Percentiles rank a stretch among this genome's conserved stretches.
Conservation (phyloP, 2,113 vertebrate genomes). For the Cromileptes altivelis region DNA sequence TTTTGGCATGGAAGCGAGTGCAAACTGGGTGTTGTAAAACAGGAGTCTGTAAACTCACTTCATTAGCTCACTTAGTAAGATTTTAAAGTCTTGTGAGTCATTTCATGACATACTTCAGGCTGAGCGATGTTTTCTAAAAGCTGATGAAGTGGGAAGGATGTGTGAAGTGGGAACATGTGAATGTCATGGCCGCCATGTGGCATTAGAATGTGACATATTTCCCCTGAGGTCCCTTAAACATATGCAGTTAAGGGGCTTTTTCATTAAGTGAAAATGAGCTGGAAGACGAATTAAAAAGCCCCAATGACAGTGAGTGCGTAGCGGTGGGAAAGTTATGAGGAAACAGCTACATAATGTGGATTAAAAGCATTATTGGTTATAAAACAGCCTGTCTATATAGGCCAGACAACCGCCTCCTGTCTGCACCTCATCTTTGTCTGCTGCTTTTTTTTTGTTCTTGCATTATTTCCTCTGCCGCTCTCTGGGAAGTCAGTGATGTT, state of each 20-base stretch:
- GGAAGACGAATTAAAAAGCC: not conserved
- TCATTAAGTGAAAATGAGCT: constrained; percentile 13
- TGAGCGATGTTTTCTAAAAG: constrained; percentile 32
- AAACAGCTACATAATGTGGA: constrained; percentile 33
- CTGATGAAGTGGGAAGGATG: constrained; percentile 47
- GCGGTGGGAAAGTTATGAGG: not conserved
- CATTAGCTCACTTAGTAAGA: constrained; percentile 41
- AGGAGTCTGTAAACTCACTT: constrained; percentile 47
- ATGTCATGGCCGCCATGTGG: constrained; percentile 45
- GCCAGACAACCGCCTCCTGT: constrained; percentile 61
- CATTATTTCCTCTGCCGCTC: constrained; percentile 53
- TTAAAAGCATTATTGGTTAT: constrained; percentile 51
- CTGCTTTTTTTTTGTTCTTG: constrained; percentile 20
- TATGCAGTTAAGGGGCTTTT: constrained; percentile 6
- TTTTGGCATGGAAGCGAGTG: not conserved
- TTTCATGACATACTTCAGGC: constrained; percentile 33
- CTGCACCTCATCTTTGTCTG: constrained; percentile 65
- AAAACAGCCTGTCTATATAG: constrained; percentile 56
- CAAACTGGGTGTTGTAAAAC: constrained; percentile 40
- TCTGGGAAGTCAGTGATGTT: constrained; percentile 70
- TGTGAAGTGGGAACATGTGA: constrained; percentile 55
- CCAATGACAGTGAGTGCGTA: constrained; percentile 22
- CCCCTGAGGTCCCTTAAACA: constrained; percentile 17
- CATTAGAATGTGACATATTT: constrained; percentile 38
- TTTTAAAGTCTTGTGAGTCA: constrained; percentile 34